Percentiles rank a stretch among this genome's conserved stretches.
Conservation (phyloP, 2,888 invertebrate species). For the Euspilapteryx auroguttella region DNA sequence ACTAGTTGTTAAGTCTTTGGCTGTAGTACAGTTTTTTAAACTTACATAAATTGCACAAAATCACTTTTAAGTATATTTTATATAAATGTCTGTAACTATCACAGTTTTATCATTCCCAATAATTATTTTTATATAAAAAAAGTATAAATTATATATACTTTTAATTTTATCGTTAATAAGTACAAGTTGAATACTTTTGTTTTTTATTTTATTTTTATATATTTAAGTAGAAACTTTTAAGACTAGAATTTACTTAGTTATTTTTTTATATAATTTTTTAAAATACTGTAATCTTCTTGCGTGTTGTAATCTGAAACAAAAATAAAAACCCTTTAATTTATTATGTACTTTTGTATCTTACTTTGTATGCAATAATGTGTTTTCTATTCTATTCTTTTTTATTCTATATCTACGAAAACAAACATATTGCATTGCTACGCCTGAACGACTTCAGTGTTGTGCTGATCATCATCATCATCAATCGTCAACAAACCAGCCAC, state of each 20-base stretch:
- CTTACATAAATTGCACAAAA: slow-evolving; percentile 11
- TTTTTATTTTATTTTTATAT: neutral
- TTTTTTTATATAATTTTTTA: no score
- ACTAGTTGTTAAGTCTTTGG: slow-evolving; percentile 25
- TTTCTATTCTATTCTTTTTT: neutral
- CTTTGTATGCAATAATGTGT: no score
- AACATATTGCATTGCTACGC: no score
- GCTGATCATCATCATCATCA: no score
- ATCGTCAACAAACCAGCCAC: no score
- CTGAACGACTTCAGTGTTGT: no score
- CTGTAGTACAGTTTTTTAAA: no score
- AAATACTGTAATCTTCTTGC: neutral
- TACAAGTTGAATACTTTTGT: neutral
- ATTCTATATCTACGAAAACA: no score
- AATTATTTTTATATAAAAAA: slow-evolving; percentile 10
- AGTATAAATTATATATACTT: slow-evolving; percentile 12
- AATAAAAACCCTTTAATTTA: neutral
- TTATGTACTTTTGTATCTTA: no score
- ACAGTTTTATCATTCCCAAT: slow-evolving; percentile 8
- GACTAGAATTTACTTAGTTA: slow-evolving; percentile 33
- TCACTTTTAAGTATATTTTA: slow-evolving; percentile 2
- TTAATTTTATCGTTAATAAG: slow-evolving; percentile 10
- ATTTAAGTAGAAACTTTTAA: slow-evolving; percentile 43
- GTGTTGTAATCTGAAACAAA: neutral
- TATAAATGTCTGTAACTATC: slow-evolving; percentile 6